Base-by-base conservation (phyloP, 2,797 vertebrate genomes). In the Melanitta fusca region DNA sequence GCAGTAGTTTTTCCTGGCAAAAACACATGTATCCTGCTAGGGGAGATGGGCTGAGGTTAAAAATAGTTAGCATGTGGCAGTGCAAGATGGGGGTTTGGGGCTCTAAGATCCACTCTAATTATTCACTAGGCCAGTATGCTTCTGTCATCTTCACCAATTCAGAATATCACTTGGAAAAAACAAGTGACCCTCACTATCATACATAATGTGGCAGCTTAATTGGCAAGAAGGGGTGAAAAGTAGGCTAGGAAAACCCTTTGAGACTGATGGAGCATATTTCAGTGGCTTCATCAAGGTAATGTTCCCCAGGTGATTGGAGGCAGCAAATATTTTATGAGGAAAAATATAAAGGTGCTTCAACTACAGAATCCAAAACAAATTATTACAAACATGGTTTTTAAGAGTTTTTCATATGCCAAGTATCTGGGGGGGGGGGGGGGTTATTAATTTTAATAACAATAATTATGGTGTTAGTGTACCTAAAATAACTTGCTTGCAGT, bases 201-300 rank as follows among this genome's bases (percentile, higher is more conserved):
- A 99, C 98, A 99, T 99, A 99, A 99, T 99, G 98, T 99, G 98
- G 98, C 98, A 98, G 98, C 98, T 99, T 99, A 99, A 99, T 99
- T 99, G 99, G 98, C 98, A 98, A 98, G 98, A 98, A 98, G 98
- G 98, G 98, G 98, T 98, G 98, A 99, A 99, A 98, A 98, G 98
- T 98, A 98, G 98, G 98, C 95, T 98, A 98, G 98, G 95, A 97
- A 98, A 98, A 98, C 98, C 99, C 99, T 98, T 91, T 83, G 99
- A 98, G 99, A 99, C 98, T 98, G 98, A 99, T 98, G 98, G 98
- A 98, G 98, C 98, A 98, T 98, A 98, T 98, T 99, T 99, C 99
- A 99, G 98, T 98, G 98, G 98, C 98, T 99, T 99, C 98, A 99
- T 99, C 99, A 98, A 98, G 98, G 98, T 98, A 98, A 97, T 97